These are phyloP conservation scores for Drosophila nigricruria DNA, from an alignment of 2,888 invertebrate genomes.

Conservation along the genomic window DNA sequence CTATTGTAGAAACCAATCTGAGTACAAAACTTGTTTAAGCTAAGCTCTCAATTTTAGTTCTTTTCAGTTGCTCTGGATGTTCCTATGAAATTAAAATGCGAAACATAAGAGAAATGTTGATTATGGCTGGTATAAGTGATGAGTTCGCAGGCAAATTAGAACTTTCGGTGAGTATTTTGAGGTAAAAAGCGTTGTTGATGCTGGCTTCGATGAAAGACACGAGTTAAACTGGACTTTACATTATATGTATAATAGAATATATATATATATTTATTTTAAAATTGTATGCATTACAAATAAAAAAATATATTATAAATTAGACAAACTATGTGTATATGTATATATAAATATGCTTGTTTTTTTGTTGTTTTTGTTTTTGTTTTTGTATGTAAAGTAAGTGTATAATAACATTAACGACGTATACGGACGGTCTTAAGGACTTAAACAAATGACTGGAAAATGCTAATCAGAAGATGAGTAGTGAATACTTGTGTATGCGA, in stretches of 20 bases:
- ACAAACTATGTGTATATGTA: conserved; percentile 34
- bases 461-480: conserved; percentile 51
- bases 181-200: conserved; percentile 12
- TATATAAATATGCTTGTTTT: conserved; percentile 48
- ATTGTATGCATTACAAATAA: conserved; percentile 50
- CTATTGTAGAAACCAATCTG: background rate
- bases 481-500: conserved; percentile 38
- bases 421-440: conserved; percentile 53
- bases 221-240: conserved; percentile 18
- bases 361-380: conserved; percentile 1
- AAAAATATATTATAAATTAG: conserved; percentile 44
- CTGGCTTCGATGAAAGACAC: conserved; percentile 29
- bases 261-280: conserved; percentile 46
- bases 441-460: conserved; percentile 60
- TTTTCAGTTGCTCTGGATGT: background rate
- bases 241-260: conserved; percentile 35
- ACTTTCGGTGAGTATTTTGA: conserved; percentile 18
- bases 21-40: background rate
- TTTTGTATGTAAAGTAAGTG: conserved; percentile 29
- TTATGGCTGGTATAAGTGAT: conserved; percentile 7
- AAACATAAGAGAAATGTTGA: conserved; percentile 5
- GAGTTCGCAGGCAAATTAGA: conserved; percentile 19
- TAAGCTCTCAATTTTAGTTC: conserved; percentile 4
- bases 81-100: conserved; percentile 3
- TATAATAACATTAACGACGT: conserved; percentile 61